phyloP scores from a whole-genome alignment of 1,140 invertebrate species.

The Drosophila arizonae region DNA sequence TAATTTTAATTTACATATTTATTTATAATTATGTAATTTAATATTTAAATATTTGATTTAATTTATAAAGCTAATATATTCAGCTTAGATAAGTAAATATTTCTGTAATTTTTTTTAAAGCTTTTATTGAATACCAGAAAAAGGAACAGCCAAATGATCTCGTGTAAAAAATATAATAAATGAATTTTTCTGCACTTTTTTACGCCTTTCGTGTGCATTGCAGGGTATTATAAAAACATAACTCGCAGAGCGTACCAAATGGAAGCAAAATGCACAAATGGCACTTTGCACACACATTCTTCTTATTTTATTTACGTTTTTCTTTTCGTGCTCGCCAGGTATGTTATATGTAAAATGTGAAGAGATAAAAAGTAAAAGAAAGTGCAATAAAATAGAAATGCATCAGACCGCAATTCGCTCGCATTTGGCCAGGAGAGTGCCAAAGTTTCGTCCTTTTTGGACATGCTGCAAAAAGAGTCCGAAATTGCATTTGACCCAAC shows the following conservation, averaged over 20 bases:
- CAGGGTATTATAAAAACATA: slow-evolving; percentile 11
- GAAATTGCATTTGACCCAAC: slow-evolving; percentile 58
- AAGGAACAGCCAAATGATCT: neutral
- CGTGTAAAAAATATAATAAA: neutral
- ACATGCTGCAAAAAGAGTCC: slow-evolving; percentile 65
- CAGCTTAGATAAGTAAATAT: too few relatives aligned
- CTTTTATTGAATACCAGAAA: too few relatives aligned
- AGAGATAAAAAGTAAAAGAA: neutral
- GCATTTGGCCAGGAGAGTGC: slow-evolving; percentile 19
- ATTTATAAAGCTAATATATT: too few relatives aligned
- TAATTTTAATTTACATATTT: too few relatives aligned
- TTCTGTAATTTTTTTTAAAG: too few relatives aligned
- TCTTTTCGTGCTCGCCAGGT: slow-evolving; percentile 15
- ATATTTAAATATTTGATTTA: too few relatives aligned
- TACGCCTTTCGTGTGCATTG: neutral
- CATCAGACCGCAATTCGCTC: slow-evolving; percentile 71
- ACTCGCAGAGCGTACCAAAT: neutral
- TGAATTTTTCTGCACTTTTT: neutral
- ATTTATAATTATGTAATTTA: too few relatives aligned
- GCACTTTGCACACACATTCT: slow-evolving; percentile 40
- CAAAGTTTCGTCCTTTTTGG: slow-evolving; percentile 61
- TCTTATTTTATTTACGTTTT: neutral
- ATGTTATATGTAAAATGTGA: slow-evolving; percentile 13
- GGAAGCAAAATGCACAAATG: slow-evolving; percentile 24
- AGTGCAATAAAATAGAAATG: slow-evolving; percentile 41